Base-by-base conservation (phyloP, 2,797 vertebrate genomes). In the Catostomus latipinnis region DNA sequence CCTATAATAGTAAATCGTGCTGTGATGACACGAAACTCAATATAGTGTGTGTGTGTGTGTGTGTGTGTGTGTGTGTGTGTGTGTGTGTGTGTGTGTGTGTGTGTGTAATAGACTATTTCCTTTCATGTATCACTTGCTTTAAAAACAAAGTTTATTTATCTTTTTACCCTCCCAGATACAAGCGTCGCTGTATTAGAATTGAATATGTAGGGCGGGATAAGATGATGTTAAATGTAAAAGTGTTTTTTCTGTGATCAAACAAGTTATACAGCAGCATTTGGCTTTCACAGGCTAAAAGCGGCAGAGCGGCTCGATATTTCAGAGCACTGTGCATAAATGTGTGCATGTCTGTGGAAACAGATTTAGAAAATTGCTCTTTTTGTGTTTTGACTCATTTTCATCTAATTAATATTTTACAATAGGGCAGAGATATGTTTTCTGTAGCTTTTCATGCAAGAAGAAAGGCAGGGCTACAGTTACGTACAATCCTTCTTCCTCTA, bases 191-290 rank as follows among this genome's bases (percentile, higher is more conserved):
- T 74, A 73, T 76, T 75, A 71, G 62, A 83, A 82, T 56, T 60
- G 79, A 52, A 82, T 0, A 48, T 69, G 50, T 16, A 82, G 58
- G 45, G 43, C 16, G 69, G 52, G 13, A 34, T 56, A 16, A 70
- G 73, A 71, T 60, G 60, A 79, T 75, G 73, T 62, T 68, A 82
- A 75, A 81, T 71, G 74, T 68, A 81, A 78, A 82, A 45, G 65
- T 78, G 71, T 66, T 62, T 83, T 34, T 77, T 79, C 81, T 80
- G 67, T 79, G 74, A 86, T 87, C 81, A 86, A 84, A 84, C 68
- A 84, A 73, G 82, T 75, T 76, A 85, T 74, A 74, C 66, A 78
- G 58, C 46, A 60, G 70, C 76, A 63, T 13, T 72, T 48, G 52
- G 34, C 54, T 75, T 72, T 81, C 81, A 61, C 58, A 58, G 50